Conservation (phyloP, 2,888 invertebrate genomes). For the Gibbula magus region DNA sequence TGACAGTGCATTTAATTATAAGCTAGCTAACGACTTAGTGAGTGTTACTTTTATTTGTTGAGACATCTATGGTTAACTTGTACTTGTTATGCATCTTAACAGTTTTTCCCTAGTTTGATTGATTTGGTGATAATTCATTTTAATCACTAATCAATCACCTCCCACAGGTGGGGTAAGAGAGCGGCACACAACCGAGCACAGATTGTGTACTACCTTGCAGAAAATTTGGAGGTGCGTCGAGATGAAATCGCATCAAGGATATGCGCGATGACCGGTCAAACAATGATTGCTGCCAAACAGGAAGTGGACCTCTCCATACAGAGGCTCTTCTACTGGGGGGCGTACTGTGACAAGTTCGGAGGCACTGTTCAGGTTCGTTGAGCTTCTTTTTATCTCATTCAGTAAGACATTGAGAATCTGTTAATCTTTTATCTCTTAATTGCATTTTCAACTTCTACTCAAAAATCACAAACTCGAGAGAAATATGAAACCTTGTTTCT, state of each 20-base stretch:
- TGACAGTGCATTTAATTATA: too few species aligned
- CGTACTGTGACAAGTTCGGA: conserved; percentile 75
- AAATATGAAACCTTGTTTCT: not conserved
- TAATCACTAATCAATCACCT: too few species aligned
- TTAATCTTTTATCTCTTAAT: not conserved
- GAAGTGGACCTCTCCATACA: conserved; percentile 73
- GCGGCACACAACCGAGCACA: conserved; percentile 75
- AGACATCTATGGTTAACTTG: too few species aligned
- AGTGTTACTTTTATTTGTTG: too few species aligned
- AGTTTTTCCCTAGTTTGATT: too few species aligned
- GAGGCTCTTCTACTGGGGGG: conserved; percentile 76
- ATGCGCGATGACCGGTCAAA: conserved; percentile 64
- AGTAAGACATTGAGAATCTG: not conserved
- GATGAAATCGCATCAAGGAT: conserved; percentile 70
- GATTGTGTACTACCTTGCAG: conserved; percentile 76
- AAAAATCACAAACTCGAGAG: too few species aligned
- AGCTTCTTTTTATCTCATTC: not conserved
- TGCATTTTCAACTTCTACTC: too few species aligned
- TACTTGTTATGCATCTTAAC: too few species aligned
- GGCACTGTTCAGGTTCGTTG: conserved; percentile 73
- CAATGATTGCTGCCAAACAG: conserved; percentile 50
- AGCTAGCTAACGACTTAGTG: too few species aligned
- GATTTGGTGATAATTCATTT: too few species aligned
- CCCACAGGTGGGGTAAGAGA: conserved; percentile 74
- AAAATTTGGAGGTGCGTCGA: conserved; percentile 73